phyloP scores from a whole-genome alignment of 2,888 invertebrate species.

The Lordiphosa andalusiaca region DNA sequence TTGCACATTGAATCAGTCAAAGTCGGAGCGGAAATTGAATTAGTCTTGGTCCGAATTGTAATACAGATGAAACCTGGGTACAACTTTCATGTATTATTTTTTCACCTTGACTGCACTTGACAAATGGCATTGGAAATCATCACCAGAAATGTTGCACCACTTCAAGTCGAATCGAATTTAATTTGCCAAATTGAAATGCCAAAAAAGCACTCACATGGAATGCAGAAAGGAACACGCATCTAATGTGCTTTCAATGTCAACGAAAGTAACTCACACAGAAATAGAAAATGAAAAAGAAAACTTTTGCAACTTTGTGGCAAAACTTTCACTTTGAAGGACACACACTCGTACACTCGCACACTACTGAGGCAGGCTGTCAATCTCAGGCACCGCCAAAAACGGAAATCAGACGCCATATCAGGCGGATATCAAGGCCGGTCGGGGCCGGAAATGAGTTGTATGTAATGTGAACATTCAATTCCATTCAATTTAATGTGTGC shows the following conservation, averaged over 20 bases:
- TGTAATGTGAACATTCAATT: conserved; percentile 28
- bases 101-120: conserved; percentile 7
- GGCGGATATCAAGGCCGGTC: conserved; percentile 51
- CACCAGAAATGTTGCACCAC: conserved; percentile 1
- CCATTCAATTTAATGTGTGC: conserved; percentile 19
- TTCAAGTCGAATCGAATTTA: conserved; percentile 17
- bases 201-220: conserved; percentile 8
- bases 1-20: neutral
- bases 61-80: too few species aligned
- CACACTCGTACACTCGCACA: conserved; percentile 16
- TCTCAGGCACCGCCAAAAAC: conserved; percentile 42
- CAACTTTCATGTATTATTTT: neutral
- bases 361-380: conserved; percentile 44
- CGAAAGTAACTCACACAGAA: conserved; percentile 14
- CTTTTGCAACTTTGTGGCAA: conserved; percentile 26
- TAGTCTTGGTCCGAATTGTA: neutral
- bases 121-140: conserved; percentile 2
- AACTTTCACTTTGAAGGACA: conserved; percentile 65
- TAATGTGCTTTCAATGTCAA: conserved; percentile 26
- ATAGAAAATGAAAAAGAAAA: neutral
- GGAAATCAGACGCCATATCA: conserved; percentile 69
- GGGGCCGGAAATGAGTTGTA: conserved; percentile 55
- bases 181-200: conserved; percentile 13
- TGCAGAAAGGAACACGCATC: conserved; percentile 2
- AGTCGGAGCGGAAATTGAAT: neutral